These are phyloP conservation scores for Gambusia yucatana DNA, from an alignment of 2,797 vertebrate genomes.

Conservation along the genomic window DNA sequence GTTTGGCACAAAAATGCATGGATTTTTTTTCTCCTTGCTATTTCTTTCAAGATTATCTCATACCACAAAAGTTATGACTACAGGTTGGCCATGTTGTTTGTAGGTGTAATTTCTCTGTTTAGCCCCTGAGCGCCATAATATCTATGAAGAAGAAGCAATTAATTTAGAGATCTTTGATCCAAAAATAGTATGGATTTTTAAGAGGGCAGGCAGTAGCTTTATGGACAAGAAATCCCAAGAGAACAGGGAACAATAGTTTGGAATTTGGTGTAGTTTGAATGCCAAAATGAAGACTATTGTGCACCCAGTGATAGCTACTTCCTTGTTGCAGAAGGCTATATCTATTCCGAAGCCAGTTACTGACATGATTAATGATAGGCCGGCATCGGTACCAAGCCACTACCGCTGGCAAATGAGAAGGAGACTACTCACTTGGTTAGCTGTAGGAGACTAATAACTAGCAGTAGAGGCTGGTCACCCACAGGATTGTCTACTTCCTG, in stretches of 20 bases:
- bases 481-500: too few relatives aligned
- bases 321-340: too few relatives aligned
- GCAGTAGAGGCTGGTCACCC: too few relatives aligned
- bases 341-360: too few relatives aligned
- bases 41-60: slow-evolving; percentile 38
- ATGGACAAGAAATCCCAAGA: background rate
- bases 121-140: slow-evolving; percentile 25
- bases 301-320: too few relatives aligned
- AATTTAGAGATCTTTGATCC: slow-evolving; percentile 37
- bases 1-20: slow-evolving; percentile 38
- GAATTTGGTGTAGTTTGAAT: background rate
- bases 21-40: slow-evolving; percentile 14
- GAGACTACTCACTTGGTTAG: too few relatives aligned
- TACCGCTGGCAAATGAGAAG: too few relatives aligned
- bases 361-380: too few relatives aligned
- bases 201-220: background rate
- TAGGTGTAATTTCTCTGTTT: slow-evolving; percentile 43
- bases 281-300: too few relatives aligned
- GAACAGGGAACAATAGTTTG: slow-evolving; percentile 8
- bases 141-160: slow-evolving; percentile 1
- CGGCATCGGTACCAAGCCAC: too few relatives aligned
- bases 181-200: slow-evolving; percentile 30
- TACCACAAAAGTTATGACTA: slow-evolving; percentile 46
- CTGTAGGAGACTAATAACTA: too few relatives aligned
- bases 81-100: slow-evolving; percentile 27